Conservation (phyloP, 37 sponge, comb jelly and placozoan genomes). For the Lycopodina hypogea region DNA sequence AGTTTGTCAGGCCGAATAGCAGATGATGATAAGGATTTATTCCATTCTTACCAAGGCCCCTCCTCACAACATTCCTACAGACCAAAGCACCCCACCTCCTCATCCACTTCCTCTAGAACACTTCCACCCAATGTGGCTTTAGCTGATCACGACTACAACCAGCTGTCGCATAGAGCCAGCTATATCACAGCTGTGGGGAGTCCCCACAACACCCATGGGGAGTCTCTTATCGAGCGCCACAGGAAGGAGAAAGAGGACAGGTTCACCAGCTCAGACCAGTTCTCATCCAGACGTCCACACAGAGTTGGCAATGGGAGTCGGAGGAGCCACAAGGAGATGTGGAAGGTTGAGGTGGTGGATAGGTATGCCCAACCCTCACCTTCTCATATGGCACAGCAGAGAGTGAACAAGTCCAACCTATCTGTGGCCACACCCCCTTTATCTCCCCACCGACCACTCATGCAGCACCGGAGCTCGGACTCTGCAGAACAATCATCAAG, state of each 20-base stretch:
- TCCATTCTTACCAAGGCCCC: background rate
- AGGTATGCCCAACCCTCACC: background rate
- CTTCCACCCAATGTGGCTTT: no score
- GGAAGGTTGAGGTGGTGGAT: background rate
- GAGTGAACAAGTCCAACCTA: no score
- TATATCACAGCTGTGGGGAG: background rate
- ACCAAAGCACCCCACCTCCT: background rate
- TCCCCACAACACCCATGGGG: no score
- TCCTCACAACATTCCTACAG: background rate
- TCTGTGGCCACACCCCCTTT: no score
- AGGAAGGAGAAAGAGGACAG: background rate
- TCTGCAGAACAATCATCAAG: background rate
- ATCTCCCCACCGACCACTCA: background rate
- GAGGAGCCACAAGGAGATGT: background rate
- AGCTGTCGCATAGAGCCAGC: constrained; percentile 1
- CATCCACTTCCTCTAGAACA: background rate
- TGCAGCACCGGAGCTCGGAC: background rate
- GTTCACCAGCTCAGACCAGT: background rate
- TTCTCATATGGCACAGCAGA: background rate
- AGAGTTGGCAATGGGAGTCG: background rate
- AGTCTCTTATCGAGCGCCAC: no score
- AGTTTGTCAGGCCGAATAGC: background rate
- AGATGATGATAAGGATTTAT: background rate
- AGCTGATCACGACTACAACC: no score
- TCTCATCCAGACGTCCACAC: background rate